Percentiles rank a stretch among this genome's conserved stretches.
These are phyloP conservation scores for Caenorhabditis tropicalis DNA, from an alignment of 1,140 invertebrate genomes.

Conservation along the genomic window DNA sequence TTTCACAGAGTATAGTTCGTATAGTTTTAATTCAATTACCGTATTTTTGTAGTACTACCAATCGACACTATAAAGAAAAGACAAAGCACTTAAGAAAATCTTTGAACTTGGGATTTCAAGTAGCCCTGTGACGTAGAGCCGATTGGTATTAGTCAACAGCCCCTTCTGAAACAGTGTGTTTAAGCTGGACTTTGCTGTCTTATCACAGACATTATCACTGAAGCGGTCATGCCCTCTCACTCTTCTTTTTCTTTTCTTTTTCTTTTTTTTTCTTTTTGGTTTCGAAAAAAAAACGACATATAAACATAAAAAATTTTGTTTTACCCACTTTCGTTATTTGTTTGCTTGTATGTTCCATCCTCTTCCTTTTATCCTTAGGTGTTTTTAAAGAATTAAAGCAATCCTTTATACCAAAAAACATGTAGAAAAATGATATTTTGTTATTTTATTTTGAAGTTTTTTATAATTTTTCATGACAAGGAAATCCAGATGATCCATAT, in stretches of 20 bases:
- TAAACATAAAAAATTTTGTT: not conserved
- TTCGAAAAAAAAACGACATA: not conserved
- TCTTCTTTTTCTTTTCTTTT: too few relatives aligned
- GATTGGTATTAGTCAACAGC: not conserved
- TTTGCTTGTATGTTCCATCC: not conserved
- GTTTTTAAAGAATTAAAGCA: not conserved
- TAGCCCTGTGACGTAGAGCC: not conserved
- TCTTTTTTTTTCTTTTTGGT: not conserved
- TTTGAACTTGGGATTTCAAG: slow-evolving; percentile 17
- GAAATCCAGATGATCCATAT: too few relatives aligned
- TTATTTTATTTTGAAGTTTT: too few relatives aligned
- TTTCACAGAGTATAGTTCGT: too few relatives aligned
- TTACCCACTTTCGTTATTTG: slow-evolving; percentile 26
- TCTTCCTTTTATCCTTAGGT: not conserved
- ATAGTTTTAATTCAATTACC: not conserved
- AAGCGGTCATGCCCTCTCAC: not conserved
- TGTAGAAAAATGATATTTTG: too few relatives aligned
- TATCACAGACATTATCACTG: slow-evolving; percentile 20
- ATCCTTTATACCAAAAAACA: not conserved
- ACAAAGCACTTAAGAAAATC: slow-evolving; percentile 12
- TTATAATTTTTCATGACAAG: too few relatives aligned
- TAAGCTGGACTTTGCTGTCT: slow-evolving; percentile 24
- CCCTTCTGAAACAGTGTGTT: not conserved
- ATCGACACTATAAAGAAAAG: too few relatives aligned
- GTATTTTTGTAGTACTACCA: not conserved